Conservation (phyloP, 1,140 invertebrate genomes). For the Armadillidium nasatum region DNA sequence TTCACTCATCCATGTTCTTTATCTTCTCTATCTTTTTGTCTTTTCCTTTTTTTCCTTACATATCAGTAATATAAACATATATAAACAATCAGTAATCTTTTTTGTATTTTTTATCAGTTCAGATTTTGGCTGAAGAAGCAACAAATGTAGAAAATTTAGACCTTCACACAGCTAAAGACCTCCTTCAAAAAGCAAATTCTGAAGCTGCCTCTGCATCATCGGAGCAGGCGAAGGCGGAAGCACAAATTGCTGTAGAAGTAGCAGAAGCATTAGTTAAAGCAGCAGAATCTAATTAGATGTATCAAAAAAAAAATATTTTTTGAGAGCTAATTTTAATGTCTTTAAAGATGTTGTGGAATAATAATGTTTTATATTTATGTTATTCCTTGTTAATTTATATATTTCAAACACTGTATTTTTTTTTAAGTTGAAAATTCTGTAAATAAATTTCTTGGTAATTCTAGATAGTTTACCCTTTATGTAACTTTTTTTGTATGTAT, state of each 20-base stretch:
- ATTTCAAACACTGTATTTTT: too few species aligned
- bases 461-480: too few species aligned
- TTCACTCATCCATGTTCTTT: too few species aligned
- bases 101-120: conserved; percentile 57
- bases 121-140: conserved; percentile 96
- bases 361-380: neutral
- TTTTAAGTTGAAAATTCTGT: too few species aligned
- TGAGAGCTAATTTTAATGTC: neutral
- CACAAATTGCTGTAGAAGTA: conserved; percentile 89
- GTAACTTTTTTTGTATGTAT: too few species aligned
- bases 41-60: too few species aligned
- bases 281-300: conserved; percentile 53
- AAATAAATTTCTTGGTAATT: too few species aligned
- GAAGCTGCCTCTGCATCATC: conserved; percentile 70
- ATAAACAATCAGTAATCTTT: too few species aligned
- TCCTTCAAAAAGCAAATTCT: conserved; percentile 77
- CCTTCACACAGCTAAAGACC: conserved; percentile 68
- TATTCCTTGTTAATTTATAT: too few species aligned
- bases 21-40: too few species aligned
- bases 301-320: neutral
- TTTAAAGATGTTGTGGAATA: neutral
- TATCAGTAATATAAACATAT: too few species aligned
- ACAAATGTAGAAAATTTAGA: conserved; percentile 83
- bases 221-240: conserved; percentile 85
- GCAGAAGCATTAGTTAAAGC: conserved; percentile 88